Evolutionary conservation across 2,113 vertebrate species (phyloP).

Genomic region (Ursus arctos): DNA sequence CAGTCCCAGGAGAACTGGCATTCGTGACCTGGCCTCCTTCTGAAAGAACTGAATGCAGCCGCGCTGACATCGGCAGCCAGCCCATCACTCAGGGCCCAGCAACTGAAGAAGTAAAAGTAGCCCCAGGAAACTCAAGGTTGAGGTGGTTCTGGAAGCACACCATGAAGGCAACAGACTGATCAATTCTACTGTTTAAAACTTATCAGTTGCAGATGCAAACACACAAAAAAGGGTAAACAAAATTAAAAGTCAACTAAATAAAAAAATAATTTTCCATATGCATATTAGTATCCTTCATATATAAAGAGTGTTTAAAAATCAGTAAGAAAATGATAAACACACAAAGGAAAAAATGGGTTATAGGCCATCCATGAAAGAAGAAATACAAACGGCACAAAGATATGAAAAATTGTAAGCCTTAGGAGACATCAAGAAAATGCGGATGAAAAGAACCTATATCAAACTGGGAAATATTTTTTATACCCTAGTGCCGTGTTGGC

Average conservation of each 20-base stretch:
- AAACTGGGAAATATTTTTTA: not conserved
- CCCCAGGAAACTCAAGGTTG: not conserved
- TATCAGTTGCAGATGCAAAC: not conserved
- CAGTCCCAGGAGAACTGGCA: not conserved
- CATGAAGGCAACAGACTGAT: not conserved
- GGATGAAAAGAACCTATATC: conserved; percentile 39
- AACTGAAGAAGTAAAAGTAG: not conserved
- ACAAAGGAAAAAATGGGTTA: not conserved
- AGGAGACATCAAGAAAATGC: conserved; percentile 36
- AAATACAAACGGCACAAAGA: not conserved
- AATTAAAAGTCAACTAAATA: conserved; percentile 19
- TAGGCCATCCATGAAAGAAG: not conserved
- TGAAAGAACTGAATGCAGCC: not conserved
- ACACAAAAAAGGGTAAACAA: not conserved
- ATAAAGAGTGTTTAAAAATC: conserved; percentile 55
- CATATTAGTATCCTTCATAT: conserved; percentile 14
- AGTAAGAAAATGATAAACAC: conserved; percentile 40
- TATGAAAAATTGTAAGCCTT: not conserved
- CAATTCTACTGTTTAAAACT: not conserved
- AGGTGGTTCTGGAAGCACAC: not conserved
- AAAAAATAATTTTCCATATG: conserved; percentile 23
- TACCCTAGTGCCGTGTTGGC: not conserved
- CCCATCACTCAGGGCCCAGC: not conserved
- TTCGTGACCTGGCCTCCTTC: not conserved
- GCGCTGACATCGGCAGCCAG: not conserved